These are phyloP conservation scores for Heliornis fulica DNA, from an alignment of 2,113 vertebrate genomes.

Conservation along the genomic window DNA sequence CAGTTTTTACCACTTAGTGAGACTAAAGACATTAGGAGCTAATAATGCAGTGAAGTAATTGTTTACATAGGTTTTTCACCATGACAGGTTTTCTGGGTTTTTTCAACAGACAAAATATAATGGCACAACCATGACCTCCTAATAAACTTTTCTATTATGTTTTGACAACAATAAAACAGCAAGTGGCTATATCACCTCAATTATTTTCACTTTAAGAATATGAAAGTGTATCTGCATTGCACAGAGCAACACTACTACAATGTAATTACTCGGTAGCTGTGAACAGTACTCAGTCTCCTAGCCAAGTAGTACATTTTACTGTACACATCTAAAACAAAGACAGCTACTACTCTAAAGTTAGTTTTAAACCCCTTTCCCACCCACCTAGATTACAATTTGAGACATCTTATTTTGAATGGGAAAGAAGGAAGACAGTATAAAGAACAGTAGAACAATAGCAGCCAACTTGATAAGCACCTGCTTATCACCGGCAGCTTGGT, in stretches of 20 bases:
- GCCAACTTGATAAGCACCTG: neutral
- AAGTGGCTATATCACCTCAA: neutral
- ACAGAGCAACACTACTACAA: neutral
- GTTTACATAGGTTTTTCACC: neutral
- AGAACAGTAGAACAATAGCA: neutral
- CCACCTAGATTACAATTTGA: neutral
- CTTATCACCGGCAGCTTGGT: too few relatives aligned
- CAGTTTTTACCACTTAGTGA: neutral
- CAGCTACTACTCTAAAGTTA: neutral
- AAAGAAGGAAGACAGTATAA: neutral
- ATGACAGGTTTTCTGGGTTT: neutral
- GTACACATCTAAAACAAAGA: neutral
- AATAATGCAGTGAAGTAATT: neutral
- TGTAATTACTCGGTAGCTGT: neutral
- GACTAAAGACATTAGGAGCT: neutral
- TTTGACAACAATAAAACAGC: neutral
- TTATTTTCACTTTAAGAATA: neutral
- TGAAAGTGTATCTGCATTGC: neutral
- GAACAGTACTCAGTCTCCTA: neutral
- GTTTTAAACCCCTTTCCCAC: neutral
- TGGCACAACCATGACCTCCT: neutral
- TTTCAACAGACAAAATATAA: neutral
- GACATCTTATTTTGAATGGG: neutral
- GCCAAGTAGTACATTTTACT: neutral
- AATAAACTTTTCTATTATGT: neutral